phyloP scores from a whole-genome alignment of 2,888 invertebrate genomes.

The Clepsis dumicolana region DNA sequence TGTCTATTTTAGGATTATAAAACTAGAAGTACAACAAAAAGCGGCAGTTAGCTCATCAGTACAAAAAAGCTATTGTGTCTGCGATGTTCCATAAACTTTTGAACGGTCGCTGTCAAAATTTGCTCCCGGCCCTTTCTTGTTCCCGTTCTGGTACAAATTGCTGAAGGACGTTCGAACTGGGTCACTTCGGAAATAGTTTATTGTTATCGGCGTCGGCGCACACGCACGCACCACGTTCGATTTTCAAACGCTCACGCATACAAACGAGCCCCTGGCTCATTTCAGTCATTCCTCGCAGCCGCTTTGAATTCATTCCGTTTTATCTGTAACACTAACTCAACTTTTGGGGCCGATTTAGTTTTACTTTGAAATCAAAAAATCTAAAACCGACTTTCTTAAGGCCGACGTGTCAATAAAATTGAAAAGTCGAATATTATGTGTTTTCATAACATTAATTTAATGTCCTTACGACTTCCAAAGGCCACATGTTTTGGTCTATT shows the following conservation, averaged over 20 bases:
- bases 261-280: slow-evolving; percentile 65
- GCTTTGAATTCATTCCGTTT: slow-evolving; percentile 66
- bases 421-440: slow-evolving; percentile 72
- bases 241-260: slow-evolving; percentile 79
- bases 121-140: slow-evolving; percentile 83
- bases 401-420: slow-evolving; percentile 78
- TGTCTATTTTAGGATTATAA: slow-evolving; percentile 55
- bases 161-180: slow-evolving; percentile 85
- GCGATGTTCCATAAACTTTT: slow-evolving; percentile 65
- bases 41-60: slow-evolving; percentile 62
- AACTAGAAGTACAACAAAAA: slow-evolving; percentile 55
- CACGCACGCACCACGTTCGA: slow-evolving; percentile 74
- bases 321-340: slow-evolving; percentile 60
- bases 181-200: slow-evolving; percentile 87
- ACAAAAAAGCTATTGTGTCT: slow-evolving; percentile 65
- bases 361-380: slow-evolving; percentile 61
- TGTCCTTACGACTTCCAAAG: slow-evolving; percentile 71
- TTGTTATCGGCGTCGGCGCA: slow-evolving; percentile 84
- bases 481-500: slow-evolving; percentile 75
- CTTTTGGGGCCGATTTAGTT: slow-evolving; percentile 69
- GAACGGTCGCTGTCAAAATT: slow-evolving; percentile 69
- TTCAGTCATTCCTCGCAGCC: slow-evolving; percentile 71
- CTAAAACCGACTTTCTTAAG: slow-evolving; percentile 74
- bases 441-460: slow-evolving; percentile 71
- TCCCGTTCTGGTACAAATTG: slow-evolving; percentile 84